Conservation (phyloP, 2,888 invertebrate species). For the Gnatocerus cornutus region DNA sequence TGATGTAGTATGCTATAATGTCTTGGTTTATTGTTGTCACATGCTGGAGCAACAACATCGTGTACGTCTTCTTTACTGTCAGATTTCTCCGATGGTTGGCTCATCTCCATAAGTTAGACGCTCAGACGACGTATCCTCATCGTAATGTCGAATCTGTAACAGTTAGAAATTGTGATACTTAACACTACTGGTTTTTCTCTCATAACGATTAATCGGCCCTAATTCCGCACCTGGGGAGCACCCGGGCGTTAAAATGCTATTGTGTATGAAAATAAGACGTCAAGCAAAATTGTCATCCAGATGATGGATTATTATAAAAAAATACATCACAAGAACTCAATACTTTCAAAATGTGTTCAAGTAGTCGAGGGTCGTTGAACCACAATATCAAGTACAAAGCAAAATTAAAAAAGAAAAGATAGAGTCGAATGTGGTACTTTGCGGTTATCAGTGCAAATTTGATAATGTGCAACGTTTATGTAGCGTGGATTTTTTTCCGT, state of each 20-base stretch:
- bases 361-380: slow-evolving; percentile 1
- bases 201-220: neutral
- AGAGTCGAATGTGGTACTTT: too few relatives aligned
- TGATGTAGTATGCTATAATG: slow-evolving; percentile 66
- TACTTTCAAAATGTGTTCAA: too few relatives aligned
- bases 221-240: slow-evolving; percentile 4
- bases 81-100: neutral
- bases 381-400: neutral
- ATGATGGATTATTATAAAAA: slow-evolving; percentile 11
- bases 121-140: too few relatives aligned
- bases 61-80: too few relatives aligned
- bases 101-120: slow-evolving; percentile 7
- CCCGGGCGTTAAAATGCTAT: slow-evolving; percentile 2
- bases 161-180: neutral
- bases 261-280: neutral
- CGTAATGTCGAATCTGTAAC: too few relatives aligned
- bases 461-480: too few relatives aligned
- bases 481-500: too few relatives aligned
- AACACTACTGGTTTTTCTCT: neutral
- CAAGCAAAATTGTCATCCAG: slow-evolving; percentile 4
- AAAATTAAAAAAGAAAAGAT: neutral
- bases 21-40: neutral
- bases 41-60: neutral
- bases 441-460: too few relatives aligned
- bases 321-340: neutral